Conservation (phyloP, 2,113 vertebrate genomes). For the Psilopsiagon aurifrons region DNA sequence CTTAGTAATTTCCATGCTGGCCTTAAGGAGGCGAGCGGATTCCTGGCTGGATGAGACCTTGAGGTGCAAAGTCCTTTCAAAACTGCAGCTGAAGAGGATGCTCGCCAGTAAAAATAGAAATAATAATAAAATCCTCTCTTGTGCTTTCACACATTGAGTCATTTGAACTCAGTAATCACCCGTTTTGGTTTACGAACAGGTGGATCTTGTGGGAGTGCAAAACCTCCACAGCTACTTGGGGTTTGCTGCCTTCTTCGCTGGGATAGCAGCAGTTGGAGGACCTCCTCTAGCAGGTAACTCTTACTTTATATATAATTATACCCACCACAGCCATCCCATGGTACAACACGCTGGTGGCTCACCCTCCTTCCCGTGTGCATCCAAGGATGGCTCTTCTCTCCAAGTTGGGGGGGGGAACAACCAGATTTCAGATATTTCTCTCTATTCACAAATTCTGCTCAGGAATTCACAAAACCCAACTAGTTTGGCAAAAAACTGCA, state of each 20-base stretch:
- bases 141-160: background rate
- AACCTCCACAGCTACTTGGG: slow-evolving; percentile 87
- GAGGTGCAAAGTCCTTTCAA: background rate
- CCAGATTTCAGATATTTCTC: background rate
- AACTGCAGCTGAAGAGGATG: background rate
- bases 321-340: background rate
- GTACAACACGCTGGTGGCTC: background rate
- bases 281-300: slow-evolving; percentile 89
- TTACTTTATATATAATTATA: rapidly evolving
- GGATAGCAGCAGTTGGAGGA: slow-evolving; percentile 84
- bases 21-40: background rate
- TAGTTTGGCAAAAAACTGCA: background rate
- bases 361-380: background rate
- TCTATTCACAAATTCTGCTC: background rate
- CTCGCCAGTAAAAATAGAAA: background rate
- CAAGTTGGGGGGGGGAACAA: rapidly evolving
- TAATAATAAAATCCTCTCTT: background rate
- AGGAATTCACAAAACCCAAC: background rate
- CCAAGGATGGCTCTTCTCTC: background rate
- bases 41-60: background rate
- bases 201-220: slow-evolving; percentile 84
- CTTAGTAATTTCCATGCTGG: background rate
- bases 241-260: slow-evolving; percentile 89
- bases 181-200: slow-evolving; percentile 69
- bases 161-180: background rate